Conservation (phyloP, 2,797 vertebrate species). For the Melanotaenia pygmaea region DNA sequence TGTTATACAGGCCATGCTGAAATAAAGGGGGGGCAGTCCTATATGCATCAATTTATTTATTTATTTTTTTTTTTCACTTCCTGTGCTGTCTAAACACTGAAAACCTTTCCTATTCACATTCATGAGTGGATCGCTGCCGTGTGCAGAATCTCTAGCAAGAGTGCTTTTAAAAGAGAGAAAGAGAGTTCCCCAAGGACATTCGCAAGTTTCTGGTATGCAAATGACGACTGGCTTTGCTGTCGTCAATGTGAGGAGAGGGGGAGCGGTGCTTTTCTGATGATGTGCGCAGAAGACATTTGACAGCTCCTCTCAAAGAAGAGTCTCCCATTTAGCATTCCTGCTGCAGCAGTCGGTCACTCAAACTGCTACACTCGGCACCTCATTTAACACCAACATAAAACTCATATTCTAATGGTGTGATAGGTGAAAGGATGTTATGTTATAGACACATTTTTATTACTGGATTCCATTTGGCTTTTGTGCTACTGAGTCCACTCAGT, state of each 20-base stretch:
- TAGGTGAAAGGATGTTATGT: no score
- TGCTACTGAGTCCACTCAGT: not conserved
- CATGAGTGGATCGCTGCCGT: conserved; percentile 59
- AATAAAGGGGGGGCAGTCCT: conserved; percentile 22
- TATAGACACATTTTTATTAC: not conserved
- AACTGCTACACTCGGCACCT: conserved; percentile 25
- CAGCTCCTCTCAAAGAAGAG: conserved; percentile 45
- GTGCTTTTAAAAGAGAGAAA: conserved; percentile 40
- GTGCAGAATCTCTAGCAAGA: conserved; percentile 53
- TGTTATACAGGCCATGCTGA: not conserved
- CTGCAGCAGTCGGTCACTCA: conserved; percentile 28
- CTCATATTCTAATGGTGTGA: not conserved
- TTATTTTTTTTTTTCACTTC: not conserved
- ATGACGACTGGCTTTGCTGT: conserved; percentile 57
- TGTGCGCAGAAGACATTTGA: conserved; percentile 51
- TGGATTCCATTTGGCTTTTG: not conserved
- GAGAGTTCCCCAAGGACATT: conserved; percentile 63
- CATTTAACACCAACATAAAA: conserved; percentile 42
- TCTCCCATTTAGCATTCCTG: conserved; percentile 33
- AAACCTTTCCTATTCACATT: conserved; percentile 65
- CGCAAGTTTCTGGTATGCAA: conserved; percentile 75
- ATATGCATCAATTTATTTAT: conserved; percentile 58
- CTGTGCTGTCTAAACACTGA: conserved; percentile 64
- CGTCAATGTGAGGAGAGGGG: conserved; percentile 29
- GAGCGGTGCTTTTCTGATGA: conserved; percentile 42